Evolutionary conservation across 2,888 invertebrate genomes (phyloP), one percentile per base, ranked within the genome.

Genomic region (Apamea sordens): DNA sequence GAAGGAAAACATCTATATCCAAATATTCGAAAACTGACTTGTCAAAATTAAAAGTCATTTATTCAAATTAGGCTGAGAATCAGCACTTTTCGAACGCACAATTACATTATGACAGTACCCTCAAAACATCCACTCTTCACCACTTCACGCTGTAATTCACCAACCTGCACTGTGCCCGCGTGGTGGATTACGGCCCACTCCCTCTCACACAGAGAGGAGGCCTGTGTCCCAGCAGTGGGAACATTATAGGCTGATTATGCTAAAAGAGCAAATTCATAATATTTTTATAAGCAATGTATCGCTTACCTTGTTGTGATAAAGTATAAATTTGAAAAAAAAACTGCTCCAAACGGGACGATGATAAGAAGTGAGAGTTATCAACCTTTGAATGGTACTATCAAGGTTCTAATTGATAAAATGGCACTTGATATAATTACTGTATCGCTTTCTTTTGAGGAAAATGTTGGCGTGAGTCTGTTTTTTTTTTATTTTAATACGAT

Each of bases 361-460:
- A 56, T 24, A 56, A 24, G 24, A 24, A 56, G 13, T 6, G 18
- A 76, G 41, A 77, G 76, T 73, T 64, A 76, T 50, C 68, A 69
- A 80, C 68, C 82, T 82, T 73, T 50, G 21, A 32, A 13, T 41
- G 41, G 71, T 64, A 10, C 50, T 59, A 68, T 68, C 47, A 15
- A 68, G 32, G 68, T 18, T 79, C 59, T 63, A 21, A 59, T 50
- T 73, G 72, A 64, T 68, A 50, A 65, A 69, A 21, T 76, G 32
- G 47, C 63, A 56, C 28, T 67, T 28, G 61, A 53, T n/a, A n/a
- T 59, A n/a, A 44, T 21, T 21, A 76, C 68, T 44, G 28, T 44
- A 59, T 67, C 10, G 44, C 36, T 65, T 15, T 59, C 44, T 56
- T 36, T 56, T 4, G 28, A 65, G 32, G 65, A 47, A 65, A 74